phyloP scores from a whole-genome alignment of 2,888 invertebrate species.

The Atethmia centrago region DNA sequence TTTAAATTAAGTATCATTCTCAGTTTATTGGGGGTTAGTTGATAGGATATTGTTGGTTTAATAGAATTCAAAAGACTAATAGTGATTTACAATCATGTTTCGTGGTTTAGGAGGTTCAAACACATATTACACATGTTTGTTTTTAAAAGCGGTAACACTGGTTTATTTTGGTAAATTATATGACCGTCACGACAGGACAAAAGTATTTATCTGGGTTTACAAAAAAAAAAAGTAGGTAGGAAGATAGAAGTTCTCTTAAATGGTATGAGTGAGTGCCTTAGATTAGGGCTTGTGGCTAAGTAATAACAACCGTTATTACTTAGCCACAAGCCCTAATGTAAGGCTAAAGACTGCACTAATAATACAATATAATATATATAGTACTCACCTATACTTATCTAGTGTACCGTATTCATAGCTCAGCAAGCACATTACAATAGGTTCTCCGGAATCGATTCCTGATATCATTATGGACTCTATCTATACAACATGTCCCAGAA shows the following conservation, averaged over 20 bases:
- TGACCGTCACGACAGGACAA: not conserved
- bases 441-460: conserved; percentile 16
- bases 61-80: conserved; percentile 22
- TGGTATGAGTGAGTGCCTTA: not conserved
- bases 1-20: conserved; percentile 36
- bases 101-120: conserved; percentile 2
- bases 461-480: too few relatives aligned
- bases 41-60: conserved; percentile 20
- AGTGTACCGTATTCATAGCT: conserved; percentile 5
- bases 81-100: conserved; percentile 35
- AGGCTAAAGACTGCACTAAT: too few relatives aligned
- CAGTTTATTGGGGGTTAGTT: conserved; percentile 21
- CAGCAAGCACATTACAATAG: conserved; percentile 37
- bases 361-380: too few relatives aligned
- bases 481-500: too few relatives aligned
- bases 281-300: too few relatives aligned
- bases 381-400: not conserved
- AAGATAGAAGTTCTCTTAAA: not conserved
- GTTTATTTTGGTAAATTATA: conserved; percentile 9
- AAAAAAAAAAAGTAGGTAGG: not conserved
- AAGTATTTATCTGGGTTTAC: not conserved
- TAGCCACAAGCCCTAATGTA: too few relatives aligned
- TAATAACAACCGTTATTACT: too few relatives aligned
- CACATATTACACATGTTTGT: conserved; percentile 1
- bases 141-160: conserved; percentile 2